Evolutionary conservation across 2,888 invertebrate species (phyloP).

Genomic region (Agonopterix alstromeriana): DNA sequence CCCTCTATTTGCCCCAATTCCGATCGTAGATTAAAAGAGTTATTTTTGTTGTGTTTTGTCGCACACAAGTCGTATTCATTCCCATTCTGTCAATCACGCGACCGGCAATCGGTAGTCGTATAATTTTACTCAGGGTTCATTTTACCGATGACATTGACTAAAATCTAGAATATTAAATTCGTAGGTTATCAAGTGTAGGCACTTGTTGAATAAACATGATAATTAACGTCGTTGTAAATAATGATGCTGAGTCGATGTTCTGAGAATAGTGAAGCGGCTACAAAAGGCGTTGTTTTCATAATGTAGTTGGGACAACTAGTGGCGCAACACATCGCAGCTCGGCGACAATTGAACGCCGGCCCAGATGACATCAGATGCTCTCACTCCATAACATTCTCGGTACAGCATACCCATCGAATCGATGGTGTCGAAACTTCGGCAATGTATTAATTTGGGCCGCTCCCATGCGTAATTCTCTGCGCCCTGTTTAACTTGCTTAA

Average conservation of each 20-base stretch:
- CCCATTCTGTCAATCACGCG: slow-evolving; percentile 9
- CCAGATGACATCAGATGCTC: slow-evolving; percentile 49
- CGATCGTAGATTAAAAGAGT: slow-evolving; percentile 2
- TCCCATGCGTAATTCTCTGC: slow-evolving; percentile 26
- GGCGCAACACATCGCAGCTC: slow-evolving; percentile 17
- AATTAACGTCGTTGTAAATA: background rate
- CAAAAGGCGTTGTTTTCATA: slow-evolving; percentile 4
- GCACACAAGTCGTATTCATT: background rate
- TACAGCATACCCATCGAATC: slow-evolving; percentile 10
- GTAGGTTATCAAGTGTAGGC: background rate
- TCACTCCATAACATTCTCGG: background rate
- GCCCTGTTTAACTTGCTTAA: slow-evolving; percentile 27
- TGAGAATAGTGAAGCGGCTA: background rate
- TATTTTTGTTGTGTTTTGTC: slow-evolving; percentile 2
- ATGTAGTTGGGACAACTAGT: slow-evolving; percentile 5
- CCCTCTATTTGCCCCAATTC: slow-evolving; percentile 1
- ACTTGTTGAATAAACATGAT: background rate
- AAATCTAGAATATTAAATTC: slow-evolving; percentile 38
- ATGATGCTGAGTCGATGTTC: too few species aligned
- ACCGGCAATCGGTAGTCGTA: slow-evolving; percentile 3
- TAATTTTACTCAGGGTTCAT: slow-evolving; percentile 5
- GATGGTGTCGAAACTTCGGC: slow-evolving; percentile 28
- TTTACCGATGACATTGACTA: slow-evolving; percentile 26
- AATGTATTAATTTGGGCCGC: slow-evolving; percentile 26
- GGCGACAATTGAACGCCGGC: slow-evolving; percentile 45